Evolutionary conservation across 2,113 vertebrate genomes (phyloP).

Genomic region (Cyphomyrus plagiostoma): DNA sequence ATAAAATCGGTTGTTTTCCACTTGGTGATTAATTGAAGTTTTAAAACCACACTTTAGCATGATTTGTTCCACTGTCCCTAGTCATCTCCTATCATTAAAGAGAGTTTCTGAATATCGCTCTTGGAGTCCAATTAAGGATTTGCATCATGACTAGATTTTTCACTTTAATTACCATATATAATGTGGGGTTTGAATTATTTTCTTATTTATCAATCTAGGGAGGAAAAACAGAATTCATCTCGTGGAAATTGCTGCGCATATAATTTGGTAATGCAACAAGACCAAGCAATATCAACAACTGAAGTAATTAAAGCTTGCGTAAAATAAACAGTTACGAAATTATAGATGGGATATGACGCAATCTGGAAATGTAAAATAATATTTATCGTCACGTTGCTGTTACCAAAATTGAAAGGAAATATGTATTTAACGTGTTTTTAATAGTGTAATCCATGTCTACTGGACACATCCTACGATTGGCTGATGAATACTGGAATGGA

Average conservation of each 20-base stretch:
- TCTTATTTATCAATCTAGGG: conserved; percentile 98
- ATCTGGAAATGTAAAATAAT: conserved; percentile 55
- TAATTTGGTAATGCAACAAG: conserved; percentile 73
- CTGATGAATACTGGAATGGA: not conserved
- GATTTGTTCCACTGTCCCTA: conserved; percentile 98
- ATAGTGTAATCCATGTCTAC: not conserved
- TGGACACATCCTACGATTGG: not conserved
- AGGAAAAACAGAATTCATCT: conserved; percentile 91
- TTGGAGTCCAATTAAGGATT: conserved; percentile 99
- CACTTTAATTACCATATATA: conserved; percentile 99
- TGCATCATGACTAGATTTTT: conserved; percentile 99
- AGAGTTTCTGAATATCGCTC: conserved; percentile 99
- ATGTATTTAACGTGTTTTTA: not conserved
- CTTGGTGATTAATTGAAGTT: conserved; percentile 97
- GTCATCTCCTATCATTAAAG: conserved; percentile 99
- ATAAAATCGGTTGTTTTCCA: conserved; percentile 97
- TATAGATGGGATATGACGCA: conserved; percentile 61
- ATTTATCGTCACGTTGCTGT: conserved; percentile 26
- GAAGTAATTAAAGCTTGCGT: conserved; percentile 82
- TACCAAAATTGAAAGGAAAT: not conserved
- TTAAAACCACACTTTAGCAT: conserved; percentile 87
- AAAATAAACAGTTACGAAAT: conserved; percentile 71
- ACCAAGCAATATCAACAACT: conserved; percentile 70
- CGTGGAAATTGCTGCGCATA: conserved; percentile 87
- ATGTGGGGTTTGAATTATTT: conserved; percentile 90